Conservation (phyloP, 92 coral and sea anemone species). For the Heteractis magnifica region DNA sequence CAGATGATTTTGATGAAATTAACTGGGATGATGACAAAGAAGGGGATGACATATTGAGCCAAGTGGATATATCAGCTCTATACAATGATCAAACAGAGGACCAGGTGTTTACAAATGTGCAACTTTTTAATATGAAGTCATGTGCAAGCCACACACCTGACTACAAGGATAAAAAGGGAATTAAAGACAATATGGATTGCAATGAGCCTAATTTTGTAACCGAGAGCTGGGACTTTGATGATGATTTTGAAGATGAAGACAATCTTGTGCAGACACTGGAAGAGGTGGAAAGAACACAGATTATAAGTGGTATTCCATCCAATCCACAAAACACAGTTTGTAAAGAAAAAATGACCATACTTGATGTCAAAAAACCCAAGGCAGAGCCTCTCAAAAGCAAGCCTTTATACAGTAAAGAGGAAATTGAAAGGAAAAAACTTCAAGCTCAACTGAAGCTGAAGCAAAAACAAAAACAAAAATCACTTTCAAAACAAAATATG, state of each 20-base stretch:
- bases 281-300: constrained; percentile 51
- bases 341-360: not conserved
- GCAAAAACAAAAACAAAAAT: constrained; percentile 33
- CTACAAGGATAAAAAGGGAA: not conserved
- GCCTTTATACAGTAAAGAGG: constrained; percentile 60
- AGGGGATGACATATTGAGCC: constrained; percentile 55
- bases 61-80: constrained; percentile 57
- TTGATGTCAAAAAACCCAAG: not conserved
- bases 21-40: constrained; percentile 57
- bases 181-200: not conserved
- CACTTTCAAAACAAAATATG: constrained; percentile 10
- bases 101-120: constrained; percentile 54
- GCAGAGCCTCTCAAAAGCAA: not conserved
- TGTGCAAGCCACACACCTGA: not conserved
- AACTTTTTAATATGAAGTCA: constrained; percentile 33
- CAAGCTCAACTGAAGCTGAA: constrained; percentile 70
- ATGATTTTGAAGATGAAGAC: constrained; percentile 59
- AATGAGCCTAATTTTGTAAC: constrained; percentile 43
- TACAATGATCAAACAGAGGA: constrained; percentile 32
- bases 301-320: not conserved
- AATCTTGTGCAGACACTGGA: constrained; percentile 64
- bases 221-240: constrained; percentile 75
- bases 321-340: not conserved
- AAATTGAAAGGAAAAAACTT: constrained; percentile 66
- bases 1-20: constrained; percentile 22